phyloP scores from a whole-genome alignment of 2,797 vertebrate genomes.

The Oryzias dopingdopingensis region DNA sequence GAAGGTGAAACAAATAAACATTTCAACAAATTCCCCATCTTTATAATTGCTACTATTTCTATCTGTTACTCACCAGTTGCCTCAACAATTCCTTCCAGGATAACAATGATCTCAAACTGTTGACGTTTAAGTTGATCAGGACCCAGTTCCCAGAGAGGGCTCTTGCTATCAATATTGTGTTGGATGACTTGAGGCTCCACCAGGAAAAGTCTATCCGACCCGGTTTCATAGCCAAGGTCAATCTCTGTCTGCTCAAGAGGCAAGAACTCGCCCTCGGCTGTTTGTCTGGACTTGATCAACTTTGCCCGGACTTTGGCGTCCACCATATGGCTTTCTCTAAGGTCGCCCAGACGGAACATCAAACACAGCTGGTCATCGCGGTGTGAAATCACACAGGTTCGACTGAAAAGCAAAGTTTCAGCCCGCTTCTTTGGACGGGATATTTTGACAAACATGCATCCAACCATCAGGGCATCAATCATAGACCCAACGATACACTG shows the following conservation, averaged over 20 bases:
- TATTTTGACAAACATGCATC: constrained; percentile 55
- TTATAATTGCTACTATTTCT: background rate
- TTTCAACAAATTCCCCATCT: too few relatives aligned
- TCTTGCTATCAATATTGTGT: constrained; percentile 60
- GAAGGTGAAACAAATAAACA: background rate
- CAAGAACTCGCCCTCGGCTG: constrained; percentile 60
- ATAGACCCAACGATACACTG: constrained; percentile 46
- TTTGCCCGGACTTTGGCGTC: constrained; percentile 35
- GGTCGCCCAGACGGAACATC: constrained; percentile 39
- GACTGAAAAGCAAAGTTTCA: constrained; percentile 44
- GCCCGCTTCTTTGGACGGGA: constrained; percentile 40
- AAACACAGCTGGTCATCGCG: constrained; percentile 39
- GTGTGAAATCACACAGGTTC: constrained; percentile 32
- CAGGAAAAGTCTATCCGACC: constrained; percentile 62
- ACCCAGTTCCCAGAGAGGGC: constrained; percentile 59
- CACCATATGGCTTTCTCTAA: constrained; percentile 48
- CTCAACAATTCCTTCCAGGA: constrained; percentile 66
- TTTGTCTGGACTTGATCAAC: constrained; percentile 59
- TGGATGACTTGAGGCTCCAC: constrained; percentile 64
- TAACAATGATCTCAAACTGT: constrained; percentile 68
- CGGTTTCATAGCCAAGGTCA: constrained; percentile 61
- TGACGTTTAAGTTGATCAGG: constrained; percentile 56
- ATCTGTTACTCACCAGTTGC: constrained; percentile 51
- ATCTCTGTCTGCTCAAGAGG: constrained; percentile 64
- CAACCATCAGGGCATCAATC: constrained; percentile 50